Conservation (phyloP, 2,797 vertebrate genomes). For the Parauchenoglanis punctatus region DNA sequence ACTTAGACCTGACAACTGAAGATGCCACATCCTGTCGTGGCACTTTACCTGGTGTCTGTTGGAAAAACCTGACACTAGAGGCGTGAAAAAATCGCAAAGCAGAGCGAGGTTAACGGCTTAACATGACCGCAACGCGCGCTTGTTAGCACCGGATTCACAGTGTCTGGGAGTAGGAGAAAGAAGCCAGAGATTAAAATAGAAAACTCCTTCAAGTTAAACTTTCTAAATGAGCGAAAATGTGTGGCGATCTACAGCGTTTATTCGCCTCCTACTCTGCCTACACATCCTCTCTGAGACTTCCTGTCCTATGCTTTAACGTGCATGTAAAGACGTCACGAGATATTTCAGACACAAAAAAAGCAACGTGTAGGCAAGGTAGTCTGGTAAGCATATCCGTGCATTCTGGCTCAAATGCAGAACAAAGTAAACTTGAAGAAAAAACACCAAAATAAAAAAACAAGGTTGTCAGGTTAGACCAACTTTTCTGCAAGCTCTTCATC, state of each 20-base stretch:
- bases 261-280: constrained; percentile 18
- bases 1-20: constrained; percentile 31
- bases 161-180: constrained; percentile 23
- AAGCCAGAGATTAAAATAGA: constrained; percentile 13
- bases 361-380: constrained; percentile 38
- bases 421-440: background rate
- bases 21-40: constrained; percentile 17
- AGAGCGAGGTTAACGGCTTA: constrained; percentile 33
- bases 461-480: constrained; percentile 34
- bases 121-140: constrained; percentile 29
- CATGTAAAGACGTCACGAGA: constrained; percentile 24
- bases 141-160: constrained; percentile 37
- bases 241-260: background rate
- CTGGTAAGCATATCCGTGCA: constrained; percentile 24
- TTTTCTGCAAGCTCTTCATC: constrained; percentile 29
- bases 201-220: background rate
- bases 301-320: constrained; percentile 2
- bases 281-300: background rate
- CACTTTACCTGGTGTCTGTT: constrained; percentile 17
- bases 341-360: constrained; percentile 36
- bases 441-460: background rate
- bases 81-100: constrained; percentile 35
- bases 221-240: background rate
- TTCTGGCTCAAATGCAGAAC: constrained; percentile 7
- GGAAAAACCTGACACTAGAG: constrained; percentile 33